Evolutionary conservation across 2,797 vertebrate genomes (phyloP).

Genomic region (Microcaecilia unicolor): DNA sequence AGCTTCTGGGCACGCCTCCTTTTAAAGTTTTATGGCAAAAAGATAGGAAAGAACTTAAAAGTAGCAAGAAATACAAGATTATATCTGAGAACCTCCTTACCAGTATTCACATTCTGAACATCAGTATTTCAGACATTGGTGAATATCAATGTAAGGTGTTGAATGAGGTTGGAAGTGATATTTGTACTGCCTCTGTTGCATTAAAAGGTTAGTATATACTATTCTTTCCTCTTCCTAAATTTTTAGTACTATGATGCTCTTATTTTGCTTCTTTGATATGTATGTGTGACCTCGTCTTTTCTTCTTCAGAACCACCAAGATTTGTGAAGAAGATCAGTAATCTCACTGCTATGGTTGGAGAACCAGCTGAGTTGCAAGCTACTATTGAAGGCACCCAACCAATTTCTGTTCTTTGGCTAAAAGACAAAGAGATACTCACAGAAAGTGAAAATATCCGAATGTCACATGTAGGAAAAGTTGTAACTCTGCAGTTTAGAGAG

Average conservation of each 20-base stretch:
- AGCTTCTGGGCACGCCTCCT: constrained; percentile 79
- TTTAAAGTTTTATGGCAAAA: constrained; percentile 92
- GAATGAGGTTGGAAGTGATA: constrained; percentile 86
- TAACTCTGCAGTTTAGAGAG: constrained; percentile 72
- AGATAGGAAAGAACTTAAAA: constrained; percentile 84
- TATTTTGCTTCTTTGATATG: too few relatives aligned
- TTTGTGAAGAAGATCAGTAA: constrained; percentile 88
- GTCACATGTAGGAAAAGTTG: constrained; percentile 76
- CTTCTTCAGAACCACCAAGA: constrained; percentile 75
- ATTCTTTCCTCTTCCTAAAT: too few relatives aligned
- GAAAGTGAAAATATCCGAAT: constrained; percentile 88
- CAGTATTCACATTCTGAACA: constrained; percentile 77
- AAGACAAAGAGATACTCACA: constrained; percentile 89
- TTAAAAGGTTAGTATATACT: constrained; percentile 78
- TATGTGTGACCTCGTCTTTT: constrained; percentile 8
- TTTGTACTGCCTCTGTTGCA: constrained; percentile 66
- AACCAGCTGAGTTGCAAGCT: constrained; percentile 74
- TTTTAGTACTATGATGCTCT: too few relatives aligned
- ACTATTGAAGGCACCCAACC: constrained; percentile 81
- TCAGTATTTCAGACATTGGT: constrained; percentile 71
- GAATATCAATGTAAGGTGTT: constrained; percentile 89
- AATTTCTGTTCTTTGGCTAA: constrained; percentile 86
- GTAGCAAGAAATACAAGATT: constrained; percentile 90
- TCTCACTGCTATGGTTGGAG: constrained; percentile 68
- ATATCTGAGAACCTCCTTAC: constrained; percentile 77